Evolutionary conservation across 2,888 invertebrate species (phyloP).

Genomic region (Caenorhabditis sulstoni): DNA sequence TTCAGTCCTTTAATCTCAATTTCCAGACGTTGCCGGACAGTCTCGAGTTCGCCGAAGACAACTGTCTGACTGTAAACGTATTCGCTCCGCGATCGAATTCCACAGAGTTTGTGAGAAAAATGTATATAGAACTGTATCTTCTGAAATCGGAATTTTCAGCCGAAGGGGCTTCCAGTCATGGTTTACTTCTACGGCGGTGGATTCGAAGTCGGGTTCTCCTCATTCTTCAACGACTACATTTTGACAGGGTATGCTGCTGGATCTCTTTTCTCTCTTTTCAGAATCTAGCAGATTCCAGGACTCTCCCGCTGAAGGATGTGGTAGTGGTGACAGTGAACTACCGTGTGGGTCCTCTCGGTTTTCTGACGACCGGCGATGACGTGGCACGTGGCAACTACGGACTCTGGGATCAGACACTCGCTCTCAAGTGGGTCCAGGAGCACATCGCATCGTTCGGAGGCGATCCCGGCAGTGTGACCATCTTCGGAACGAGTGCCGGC

Average conservation of each 20-base stretch:
- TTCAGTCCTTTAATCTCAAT: not conserved
- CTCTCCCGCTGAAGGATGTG: slow-evolving; percentile 71
- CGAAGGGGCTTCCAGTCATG: slow-evolving; percentile 64
- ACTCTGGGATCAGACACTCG: slow-evolving; percentile 76
- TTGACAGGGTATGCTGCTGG: slow-evolving; percentile 24
- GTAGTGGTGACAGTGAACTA: slow-evolving; percentile 74
- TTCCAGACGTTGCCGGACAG: not conserved
- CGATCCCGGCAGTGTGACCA: slow-evolving; percentile 73
- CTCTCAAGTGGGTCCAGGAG: slow-evolving; percentile 76
- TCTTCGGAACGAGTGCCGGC: slow-evolving; percentile 77
- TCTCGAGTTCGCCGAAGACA: slow-evolving; percentile 30
- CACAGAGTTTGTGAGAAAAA: slow-evolving; percentile 42
- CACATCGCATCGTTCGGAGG: slow-evolving; percentile 77
- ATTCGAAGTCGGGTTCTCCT: slow-evolving; percentile 57
- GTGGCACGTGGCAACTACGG: slow-evolving; percentile 70
- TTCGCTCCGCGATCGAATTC: slow-evolving; percentile 59
- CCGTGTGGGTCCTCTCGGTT: slow-evolving; percentile 72
- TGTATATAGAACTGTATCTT: not conserved
- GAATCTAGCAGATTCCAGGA: too few species aligned
- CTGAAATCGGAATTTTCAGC: too few species aligned
- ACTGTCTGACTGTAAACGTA: slow-evolving; percentile 68
- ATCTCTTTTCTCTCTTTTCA: too few species aligned
- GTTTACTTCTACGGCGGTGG: slow-evolving; percentile 69
- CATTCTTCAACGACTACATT: slow-evolving; percentile 39
- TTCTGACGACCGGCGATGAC: slow-evolving; percentile 62